Conservation (phyloP, 2,888 invertebrate genomes). For the Lepidochrysops patricia region DNA sequence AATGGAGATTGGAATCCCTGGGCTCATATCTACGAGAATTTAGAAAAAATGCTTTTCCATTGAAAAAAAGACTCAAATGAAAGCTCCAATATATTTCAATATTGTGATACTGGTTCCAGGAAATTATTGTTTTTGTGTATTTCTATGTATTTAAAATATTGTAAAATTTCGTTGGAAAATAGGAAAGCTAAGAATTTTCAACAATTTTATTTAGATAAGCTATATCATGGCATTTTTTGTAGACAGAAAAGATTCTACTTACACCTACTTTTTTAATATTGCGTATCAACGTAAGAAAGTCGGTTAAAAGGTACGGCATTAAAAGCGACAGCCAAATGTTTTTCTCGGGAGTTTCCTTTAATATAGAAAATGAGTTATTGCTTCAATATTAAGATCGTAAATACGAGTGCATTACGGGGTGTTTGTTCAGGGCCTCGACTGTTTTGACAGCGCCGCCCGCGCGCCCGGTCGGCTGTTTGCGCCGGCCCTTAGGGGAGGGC, state of each 20-base stretch:
- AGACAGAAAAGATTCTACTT: no score
- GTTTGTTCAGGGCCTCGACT: slow-evolving; percentile 4
- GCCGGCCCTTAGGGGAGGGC: neutral
- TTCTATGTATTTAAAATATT: no score
- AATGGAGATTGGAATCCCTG: neutral
- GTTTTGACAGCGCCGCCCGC: slow-evolving; percentile 10
- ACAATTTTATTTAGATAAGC: no score
- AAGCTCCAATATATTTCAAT: neutral
- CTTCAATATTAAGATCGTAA: slow-evolving; percentile 11
- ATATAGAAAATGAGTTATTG: slow-evolving; percentile 5
- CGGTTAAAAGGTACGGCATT: no score
- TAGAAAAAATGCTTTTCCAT: neutral
- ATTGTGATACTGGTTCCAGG: no score
- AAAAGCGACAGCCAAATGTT: neutral
- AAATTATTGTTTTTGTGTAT: no score
- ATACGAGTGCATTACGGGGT: slow-evolving; percentile 10
- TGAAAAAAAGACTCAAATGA: neutral
- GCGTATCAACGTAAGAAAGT: no score
- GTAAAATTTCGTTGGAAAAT: no score
- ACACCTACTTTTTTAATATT: no score
- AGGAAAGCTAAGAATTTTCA: no score
- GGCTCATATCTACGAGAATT: neutral
- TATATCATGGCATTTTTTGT: no score
- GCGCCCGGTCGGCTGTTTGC: neutral
- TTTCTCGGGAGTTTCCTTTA: neutral